Percentiles rank a stretch among this genome's conserved stretches.
Evolutionary conservation across 2,888 invertebrate genomes (phyloP).

Genomic region (Lithophane leautieri): DNA sequence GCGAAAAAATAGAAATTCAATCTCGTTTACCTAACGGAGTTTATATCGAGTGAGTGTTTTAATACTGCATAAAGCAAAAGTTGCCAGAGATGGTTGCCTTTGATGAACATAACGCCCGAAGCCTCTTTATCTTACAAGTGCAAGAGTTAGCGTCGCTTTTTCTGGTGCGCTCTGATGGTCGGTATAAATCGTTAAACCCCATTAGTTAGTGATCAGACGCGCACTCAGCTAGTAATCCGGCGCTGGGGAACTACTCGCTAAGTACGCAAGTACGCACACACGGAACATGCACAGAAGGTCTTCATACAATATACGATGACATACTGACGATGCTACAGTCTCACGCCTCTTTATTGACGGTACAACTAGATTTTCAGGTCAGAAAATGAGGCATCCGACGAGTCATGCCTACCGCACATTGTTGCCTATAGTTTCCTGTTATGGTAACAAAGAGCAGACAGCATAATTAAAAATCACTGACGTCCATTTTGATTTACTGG

Average conservation of each 20-base stretch:
- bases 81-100: neutral
- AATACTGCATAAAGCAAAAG: slow-evolving; percentile 1
- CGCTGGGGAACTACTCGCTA: slow-evolving; percentile 39
- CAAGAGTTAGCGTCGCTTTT: slow-evolving; percentile 16
- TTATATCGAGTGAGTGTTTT: neutral
- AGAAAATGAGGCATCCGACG: too few species aligned
- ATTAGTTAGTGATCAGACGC: slow-evolving; percentile 56
- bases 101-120: neutral
- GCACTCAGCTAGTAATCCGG: slow-evolving; percentile 49
- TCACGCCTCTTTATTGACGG: neutral
- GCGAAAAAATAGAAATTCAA: neutral
- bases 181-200: slow-evolving; percentile 49
- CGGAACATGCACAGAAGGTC: slow-evolving; percentile 22
- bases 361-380: neutral
- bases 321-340: neutral
- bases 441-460: neutral
- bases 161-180: slow-evolving; percentile 14
- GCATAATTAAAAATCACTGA: neutral
- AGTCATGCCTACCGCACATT: neutral
- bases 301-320: too few species aligned
- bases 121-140: slow-evolving; percentile 9
- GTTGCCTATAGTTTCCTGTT: too few species aligned
- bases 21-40: neutral
- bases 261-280: slow-evolving; percentile 20
- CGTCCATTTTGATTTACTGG: neutral